Evolutionary conservation across 2,113 vertebrate species (phyloP), one percentile per base, ranked within the genome.

Genomic region (Manacus vitellinus): DNA sequence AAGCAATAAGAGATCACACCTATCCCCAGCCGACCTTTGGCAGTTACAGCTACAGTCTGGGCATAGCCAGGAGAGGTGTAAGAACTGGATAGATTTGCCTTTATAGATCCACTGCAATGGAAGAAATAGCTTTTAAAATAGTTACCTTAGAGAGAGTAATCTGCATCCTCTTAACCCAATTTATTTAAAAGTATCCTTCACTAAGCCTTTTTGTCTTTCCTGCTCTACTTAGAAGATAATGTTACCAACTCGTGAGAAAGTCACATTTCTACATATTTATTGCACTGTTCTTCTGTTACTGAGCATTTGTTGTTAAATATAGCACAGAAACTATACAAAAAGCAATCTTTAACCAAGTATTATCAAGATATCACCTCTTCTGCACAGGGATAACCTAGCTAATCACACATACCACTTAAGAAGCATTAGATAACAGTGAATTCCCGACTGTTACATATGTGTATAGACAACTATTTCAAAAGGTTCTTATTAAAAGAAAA

Each of bases 81-180:
- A 73, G 44, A 78, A 90, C 27, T 43, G 10, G 16, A 22, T 16
- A 52, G 15, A 54, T 44, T 39, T 66, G 55, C 55, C 85, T 70
- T 73, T 59, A 73, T 3, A 82, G 66, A 70, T 27, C 55, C 39
- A 87, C 58, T 23, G 66, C 65, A 88, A 68, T 23, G 54, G 62
- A 88, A 90, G 92, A 85, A 75, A 85, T 9, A 81, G 58, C 49
- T 88, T 95, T 72, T 74, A 78, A 92, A 96, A 96, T 25, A 85
- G 82, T 95, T 91, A 91, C 65, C 78, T 89, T 37, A 39, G 18
- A 93, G 55, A 92, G 41, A 65, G 56, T 49, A 82, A 93, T 94
- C 87, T 94, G 87, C 94, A 94, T 75, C 86, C 74, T 94, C 87
- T 96, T 91, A 96, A 94, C 93, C 81, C 81, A 72, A 88, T 96